Conservation (phyloP, 2,113 vertebrate species). For the Hemichromis elongatus region DNA sequence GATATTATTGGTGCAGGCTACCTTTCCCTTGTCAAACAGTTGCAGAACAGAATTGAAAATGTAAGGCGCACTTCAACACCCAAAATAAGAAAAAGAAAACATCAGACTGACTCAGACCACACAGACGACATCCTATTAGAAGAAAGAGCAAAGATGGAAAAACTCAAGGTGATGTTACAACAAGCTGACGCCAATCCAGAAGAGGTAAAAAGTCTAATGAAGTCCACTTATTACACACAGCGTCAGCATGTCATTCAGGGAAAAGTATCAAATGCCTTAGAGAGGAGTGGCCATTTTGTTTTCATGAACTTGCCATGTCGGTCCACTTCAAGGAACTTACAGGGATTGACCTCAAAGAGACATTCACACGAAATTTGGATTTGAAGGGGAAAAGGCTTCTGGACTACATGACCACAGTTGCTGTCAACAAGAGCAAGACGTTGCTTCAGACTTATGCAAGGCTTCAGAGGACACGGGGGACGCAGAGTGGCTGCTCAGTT, state of each 20-base stretch:
- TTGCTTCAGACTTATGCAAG: background rate
- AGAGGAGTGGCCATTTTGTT: background rate
- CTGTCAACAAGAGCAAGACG: rapidly evolving
- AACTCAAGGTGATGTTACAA: background rate
- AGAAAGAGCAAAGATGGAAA: conserved; percentile 5
- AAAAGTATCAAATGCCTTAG: background rate
- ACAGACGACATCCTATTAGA: background rate
- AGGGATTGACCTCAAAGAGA: background rate
- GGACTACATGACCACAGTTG: rapidly evolving
- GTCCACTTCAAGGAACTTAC: background rate
- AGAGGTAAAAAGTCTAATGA: background rate
- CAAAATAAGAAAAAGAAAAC: conserved; percentile 2
- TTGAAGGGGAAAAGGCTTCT: background rate
- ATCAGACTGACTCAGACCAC: background rate
- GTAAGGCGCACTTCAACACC: background rate
- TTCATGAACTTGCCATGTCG: background rate
- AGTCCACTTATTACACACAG: background rate
- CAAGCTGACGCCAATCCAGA: background rate
- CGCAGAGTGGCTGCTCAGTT: rapidly evolving
- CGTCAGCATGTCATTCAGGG: rapidly evolving
- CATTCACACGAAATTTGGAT: rapidly evolving
- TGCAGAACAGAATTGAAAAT: conserved; percentile 1
- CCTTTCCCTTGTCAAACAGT: background rate
- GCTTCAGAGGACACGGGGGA: rapidly evolving
- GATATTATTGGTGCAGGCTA: background rate